A percentile compares a stretch with the other conserved stretches of the same genome.
Evolutionary conservation across 2,888 invertebrate genomes (phyloP).

Genomic region (Alloplasta piceator): DNA sequence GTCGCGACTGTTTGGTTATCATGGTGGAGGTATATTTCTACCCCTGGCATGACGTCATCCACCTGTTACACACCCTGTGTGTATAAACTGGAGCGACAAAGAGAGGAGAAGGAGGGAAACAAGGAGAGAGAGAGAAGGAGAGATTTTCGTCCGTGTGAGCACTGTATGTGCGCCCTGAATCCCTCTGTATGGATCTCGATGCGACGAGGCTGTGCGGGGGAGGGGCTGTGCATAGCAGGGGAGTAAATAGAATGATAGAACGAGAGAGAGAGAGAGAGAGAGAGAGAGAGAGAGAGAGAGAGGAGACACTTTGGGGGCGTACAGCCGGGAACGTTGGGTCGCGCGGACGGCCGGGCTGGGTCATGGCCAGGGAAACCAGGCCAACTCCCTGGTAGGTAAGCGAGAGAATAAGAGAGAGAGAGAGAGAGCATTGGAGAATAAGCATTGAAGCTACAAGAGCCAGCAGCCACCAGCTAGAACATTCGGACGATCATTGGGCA

Average conservation of each 20-base stretch:
- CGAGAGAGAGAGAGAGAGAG: conserved; percentile 44
- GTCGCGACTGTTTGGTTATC: conserved; percentile 9
- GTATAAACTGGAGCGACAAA: conserved; percentile 46
- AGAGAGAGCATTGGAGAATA: neutral
- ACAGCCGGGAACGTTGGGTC: conserved; percentile 67
- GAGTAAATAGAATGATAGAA: conserved; percentile 38
- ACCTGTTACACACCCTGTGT: conserved; percentile 80
- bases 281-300: conserved; percentile 38
- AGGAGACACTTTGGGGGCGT: conserved; percentile 59
- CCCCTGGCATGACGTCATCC: conserved; percentile 77
- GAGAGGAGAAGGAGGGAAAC: conserved; percentile 19
- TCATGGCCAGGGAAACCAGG: conserved; percentile 82
- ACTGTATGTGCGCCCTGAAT: conserved; percentile 65
- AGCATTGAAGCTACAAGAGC: conserved; percentile 34
- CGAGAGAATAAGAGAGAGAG: conserved; percentile 17
- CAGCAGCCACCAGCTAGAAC: conserved; percentile 26
- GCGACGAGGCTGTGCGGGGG: conserved; percentile 39
- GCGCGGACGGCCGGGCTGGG: conserved; percentile 76
- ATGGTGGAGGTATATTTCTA: conserved; percentile 62
- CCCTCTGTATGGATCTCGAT: conserved; percentile 66
- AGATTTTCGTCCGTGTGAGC: conserved; percentile 54
- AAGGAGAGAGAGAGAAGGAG: conserved; percentile 8
- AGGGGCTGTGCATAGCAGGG: conserved; percentile 41
- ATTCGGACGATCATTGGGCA: conserved; percentile 7
- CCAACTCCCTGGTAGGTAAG: conserved; percentile 71